phyloP scores from a whole-genome alignment of 2,797 vertebrate genomes.

The Chanos chanos region DNA sequence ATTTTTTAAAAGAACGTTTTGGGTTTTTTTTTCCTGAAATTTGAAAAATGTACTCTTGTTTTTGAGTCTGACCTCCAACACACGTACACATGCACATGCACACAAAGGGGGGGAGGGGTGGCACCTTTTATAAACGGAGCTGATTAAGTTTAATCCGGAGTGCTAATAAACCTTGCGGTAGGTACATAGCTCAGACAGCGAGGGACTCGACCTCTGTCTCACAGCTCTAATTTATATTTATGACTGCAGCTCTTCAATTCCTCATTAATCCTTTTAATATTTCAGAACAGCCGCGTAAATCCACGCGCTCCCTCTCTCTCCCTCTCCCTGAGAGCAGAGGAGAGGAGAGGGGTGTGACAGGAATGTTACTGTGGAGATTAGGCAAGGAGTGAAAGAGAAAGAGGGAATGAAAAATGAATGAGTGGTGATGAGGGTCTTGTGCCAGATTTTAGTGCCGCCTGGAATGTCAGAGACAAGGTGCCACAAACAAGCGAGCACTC shows the following conservation, averaged over 20 bases:
- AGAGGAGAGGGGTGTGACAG: constrained; percentile 51
- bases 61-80: constrained; percentile 57
- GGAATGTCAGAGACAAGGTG: constrained; percentile 40
- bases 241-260: constrained; percentile 64
- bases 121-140: constrained; percentile 59
- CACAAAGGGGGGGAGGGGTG: no score
- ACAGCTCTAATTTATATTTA: constrained; percentile 71
- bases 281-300: constrained; percentile 62
- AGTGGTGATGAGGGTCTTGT: no score
- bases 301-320: constrained; percentile 48
- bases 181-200: constrained; percentile 52
- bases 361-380: constrained; percentile 56
- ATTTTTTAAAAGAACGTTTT: no score
- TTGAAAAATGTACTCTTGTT: no score
- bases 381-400: constrained; percentile 16
- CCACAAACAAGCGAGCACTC: no score
- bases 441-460: not conserved
- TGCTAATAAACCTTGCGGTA: constrained; percentile 60
- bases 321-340: constrained; percentile 37
- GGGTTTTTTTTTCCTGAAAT: no score
- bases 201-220: constrained; percentile 40
- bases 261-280: constrained; percentile 75
- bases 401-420: constrained; percentile 20
- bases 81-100: constrained; percentile 56
- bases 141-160: constrained; percentile 64